Percentiles rank a stretch among this genome's conserved stretches.
phyloP scores from a whole-genome alignment of 2,888 invertebrate genomes.

The Alloscopus bannaensis region DNA sequence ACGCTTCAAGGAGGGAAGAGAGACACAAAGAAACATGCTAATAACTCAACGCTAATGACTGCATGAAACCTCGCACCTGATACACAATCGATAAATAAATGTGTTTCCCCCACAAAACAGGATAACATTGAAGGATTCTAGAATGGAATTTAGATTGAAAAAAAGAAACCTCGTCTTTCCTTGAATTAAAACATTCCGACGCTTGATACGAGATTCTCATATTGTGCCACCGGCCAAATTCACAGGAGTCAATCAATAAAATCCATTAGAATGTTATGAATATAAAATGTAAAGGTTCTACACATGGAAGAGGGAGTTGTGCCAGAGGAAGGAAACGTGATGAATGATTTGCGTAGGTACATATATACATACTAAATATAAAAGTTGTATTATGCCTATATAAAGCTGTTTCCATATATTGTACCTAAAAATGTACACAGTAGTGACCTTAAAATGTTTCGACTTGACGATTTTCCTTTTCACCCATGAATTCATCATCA shows the following conservation, averaged over 20 bases:
- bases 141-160: conserved; percentile 1
- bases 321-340: conserved; percentile 18
- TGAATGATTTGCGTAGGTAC: no score
- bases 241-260: conserved; percentile 46
- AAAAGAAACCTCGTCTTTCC: conserved; percentile 11
- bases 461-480: conserved; percentile 9
- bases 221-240: conserved; percentile 29
- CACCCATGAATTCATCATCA: conserved; percentile 7
- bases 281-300: neutral
- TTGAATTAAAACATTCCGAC: conserved; percentile 12
- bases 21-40: conserved; percentile 16
- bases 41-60: no score
- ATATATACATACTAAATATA: no score
- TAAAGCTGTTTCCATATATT: no score
- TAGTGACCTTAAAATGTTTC: no score
- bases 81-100: no score
- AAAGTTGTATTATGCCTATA: no score
- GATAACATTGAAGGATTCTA: conserved; percentile 11
- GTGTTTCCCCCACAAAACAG: conserved; percentile 14
- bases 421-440: no score
- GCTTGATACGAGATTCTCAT: no score
- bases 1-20: conserved; percentile 24
- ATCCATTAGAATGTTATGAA: conserved; percentile 45
- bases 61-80: no score
- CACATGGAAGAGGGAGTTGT: conserved; percentile 7